Base-by-base conservation (phyloP, 2,113 vertebrate genomes). In the Stegostoma tigrinum region DNA sequence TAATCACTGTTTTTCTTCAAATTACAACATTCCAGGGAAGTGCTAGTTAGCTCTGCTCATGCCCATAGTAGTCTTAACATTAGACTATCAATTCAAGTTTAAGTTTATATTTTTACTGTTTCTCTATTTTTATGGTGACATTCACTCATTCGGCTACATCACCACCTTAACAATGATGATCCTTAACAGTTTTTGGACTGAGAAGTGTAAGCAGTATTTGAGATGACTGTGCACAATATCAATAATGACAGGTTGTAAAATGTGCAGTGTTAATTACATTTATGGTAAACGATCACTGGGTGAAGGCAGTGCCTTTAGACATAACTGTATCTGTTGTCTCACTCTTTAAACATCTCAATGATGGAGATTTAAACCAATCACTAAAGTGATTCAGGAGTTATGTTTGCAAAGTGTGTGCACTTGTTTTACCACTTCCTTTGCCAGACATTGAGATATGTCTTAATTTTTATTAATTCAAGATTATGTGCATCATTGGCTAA, bases 1-100 rank as follows among this genome's bases (percentile, higher is more conserved):
- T 93, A 23, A 93, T 93, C 61, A 93, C 64, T 23, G 64, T 38
- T 93, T 93, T 66, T 93, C 34, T 93, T 93, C n/a, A 93, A 93
- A 91, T 38, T 93, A 93, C 61, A 66, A 38, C 30, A 66, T 93
- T 93, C 61, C 61, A 66, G 89, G 66, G 61, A 66, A 67, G 61
- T 66, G 89, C n/a, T 93, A 23, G 67, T 90, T 90, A 90, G 34
- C 34, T 23, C 61, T 64, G 19, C 61, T 93, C 30, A 38, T 64
- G 34, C 30, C 89, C 19, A 64, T 66, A n/a, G 64, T 61, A 93
- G 61, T n/a, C 64, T 93, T 17, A 93, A 61, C 23, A 93, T 23
- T 38, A 21, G 61, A 93, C 34, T 93, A 66, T 34, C n/a, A 93
- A 67, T 93, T 19, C 34, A 21, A n/a, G 34, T 66, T 38, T 21